These are phyloP conservation scores for Hydropotes inermis DNA, from an alignment of 2,113 vertebrate genomes.

Conservation along the genomic window DNA sequence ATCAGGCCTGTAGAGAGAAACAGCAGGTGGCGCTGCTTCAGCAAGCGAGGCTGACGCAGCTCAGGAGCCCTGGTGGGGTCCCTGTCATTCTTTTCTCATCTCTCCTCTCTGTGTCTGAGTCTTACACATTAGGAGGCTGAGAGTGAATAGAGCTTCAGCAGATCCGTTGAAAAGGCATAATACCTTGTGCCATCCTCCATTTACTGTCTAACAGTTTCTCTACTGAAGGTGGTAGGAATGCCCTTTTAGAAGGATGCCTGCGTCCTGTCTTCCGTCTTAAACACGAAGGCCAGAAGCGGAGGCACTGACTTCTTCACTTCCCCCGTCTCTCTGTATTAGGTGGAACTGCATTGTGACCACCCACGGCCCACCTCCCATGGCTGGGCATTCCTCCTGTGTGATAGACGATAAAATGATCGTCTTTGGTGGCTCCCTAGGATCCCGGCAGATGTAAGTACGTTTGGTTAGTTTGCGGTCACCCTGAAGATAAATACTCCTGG, in stretches of 20 bases:
- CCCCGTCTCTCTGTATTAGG: conserved; percentile 78
- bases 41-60: background rate
- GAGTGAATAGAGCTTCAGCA: background rate
- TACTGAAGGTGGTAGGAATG: background rate
- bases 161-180: background rate
- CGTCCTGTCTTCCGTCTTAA: background rate
- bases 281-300: background rate
- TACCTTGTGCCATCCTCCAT: background rate
- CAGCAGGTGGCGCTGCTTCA: background rate
- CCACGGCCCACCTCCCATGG: conserved; percentile 97
- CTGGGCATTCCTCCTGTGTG: conserved; percentile 97
- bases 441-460: conserved; percentile 93
- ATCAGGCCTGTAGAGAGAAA: background rate
- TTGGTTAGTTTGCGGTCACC: background rate
- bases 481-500: background rate
- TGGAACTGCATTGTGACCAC: conserved; percentile 99
- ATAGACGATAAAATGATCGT: conserved; percentile 96
- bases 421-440: conserved; percentile 96
- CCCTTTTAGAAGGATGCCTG: background rate
- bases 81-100: background rate
- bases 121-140: background rate
- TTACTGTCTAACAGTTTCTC: background rate
- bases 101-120: background rate
- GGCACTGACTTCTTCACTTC: background rate
- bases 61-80: background rate